Base-by-base conservation (phyloP, 2,797 vertebrate species). In the Lerista edwardsae region DNA sequence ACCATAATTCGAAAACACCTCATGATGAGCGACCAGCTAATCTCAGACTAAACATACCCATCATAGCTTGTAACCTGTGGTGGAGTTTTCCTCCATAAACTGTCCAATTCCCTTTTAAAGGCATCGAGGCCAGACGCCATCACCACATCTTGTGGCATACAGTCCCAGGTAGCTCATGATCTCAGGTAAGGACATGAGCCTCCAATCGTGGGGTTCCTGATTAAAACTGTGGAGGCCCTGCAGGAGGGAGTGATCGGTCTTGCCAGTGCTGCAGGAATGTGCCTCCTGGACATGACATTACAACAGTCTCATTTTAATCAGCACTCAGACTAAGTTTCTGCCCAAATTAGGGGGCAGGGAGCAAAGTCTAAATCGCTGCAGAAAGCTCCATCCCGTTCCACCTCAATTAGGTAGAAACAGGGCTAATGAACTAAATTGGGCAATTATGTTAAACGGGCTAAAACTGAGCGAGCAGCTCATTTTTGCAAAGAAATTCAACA, bases 391-490 rank as follows among this genome's bases (percentile, higher is more conserved):
- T 86, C 31, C 69, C 11, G n/a, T 88, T 83, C 65, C 57, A 80
- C 76, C 71, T 86, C 76, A 65, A 57, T 64, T 79, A 75, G 59
- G 47, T 80, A 79, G 62, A 86, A 57, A 76, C 44, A 25, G 76
- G 77, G 19, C 64, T 88, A 85, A 88, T 86, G 55, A 79, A 86
- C 64, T 85, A 88, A 83, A 86, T 71, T 80, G 76, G 25, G 44
- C 83, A 75, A 76, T 80, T 83, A 83, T 71, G 74, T 80, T 86
- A 88, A 83, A 85, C 41, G 31, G 77, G 68, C 59, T 83, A 65
- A 85, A 86, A 71, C 78, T 76, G 75, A 86, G 67, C 17, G 78
- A 79, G 68, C n/a, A 55, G 76, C 75, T 75, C 67, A 27, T 76
- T 88, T 86, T 61, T 10, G 14, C 82, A 71, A 87, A 82, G 84